Conservation (phyloP, 2,113 vertebrate genomes). For the Hypomesus transpacificus region DNA sequence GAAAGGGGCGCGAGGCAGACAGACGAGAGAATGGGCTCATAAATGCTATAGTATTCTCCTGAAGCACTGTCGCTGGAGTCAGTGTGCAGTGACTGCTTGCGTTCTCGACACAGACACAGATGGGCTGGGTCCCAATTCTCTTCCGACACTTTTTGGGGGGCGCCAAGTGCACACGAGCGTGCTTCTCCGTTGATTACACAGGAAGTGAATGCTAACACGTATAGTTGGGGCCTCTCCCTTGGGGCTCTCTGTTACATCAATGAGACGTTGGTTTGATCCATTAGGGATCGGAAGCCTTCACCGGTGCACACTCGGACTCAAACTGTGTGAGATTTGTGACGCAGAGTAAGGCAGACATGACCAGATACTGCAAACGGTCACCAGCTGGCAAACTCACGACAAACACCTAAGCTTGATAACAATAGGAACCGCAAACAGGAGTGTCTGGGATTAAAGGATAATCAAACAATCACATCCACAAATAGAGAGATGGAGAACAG, state of each 20-base stretch:
- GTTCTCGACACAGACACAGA: constrained; percentile 43
- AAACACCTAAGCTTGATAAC: constrained; percentile 70
- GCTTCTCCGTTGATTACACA: too few species aligned
- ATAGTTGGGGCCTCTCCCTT: neutral
- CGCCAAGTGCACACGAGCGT: too few species aligned
- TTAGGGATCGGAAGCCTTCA: neutral
- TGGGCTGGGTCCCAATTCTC: too few species aligned
- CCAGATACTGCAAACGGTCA: constrained; percentile 58
- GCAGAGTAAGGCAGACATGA: constrained; percentile 37
- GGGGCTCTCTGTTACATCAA: neutral
- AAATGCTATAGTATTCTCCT: constrained; percentile 69
- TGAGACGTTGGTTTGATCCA: too few species aligned
- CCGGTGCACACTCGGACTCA: constrained; percentile 8
- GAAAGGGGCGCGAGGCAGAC: constrained; percentile 35
- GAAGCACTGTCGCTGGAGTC: constrained; percentile 51
- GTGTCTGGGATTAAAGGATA: constrained; percentile 52
- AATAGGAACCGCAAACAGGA: constrained; percentile 53
- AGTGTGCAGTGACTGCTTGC: constrained; percentile 50
- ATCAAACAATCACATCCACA: constrained; percentile 60
- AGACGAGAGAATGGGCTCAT: constrained; percentile 53
- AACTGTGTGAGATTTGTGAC: constrained; percentile 29
- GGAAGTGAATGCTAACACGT: neutral
- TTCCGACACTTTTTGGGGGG: too few species aligned
- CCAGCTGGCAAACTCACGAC: constrained; percentile 74
- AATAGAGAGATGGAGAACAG: constrained; percentile 63